Evolutionary conservation across 1,140 invertebrate genomes (phyloP), one percentile per base, ranked within the genome.

Genomic region (Microplitis mediator): DNA sequence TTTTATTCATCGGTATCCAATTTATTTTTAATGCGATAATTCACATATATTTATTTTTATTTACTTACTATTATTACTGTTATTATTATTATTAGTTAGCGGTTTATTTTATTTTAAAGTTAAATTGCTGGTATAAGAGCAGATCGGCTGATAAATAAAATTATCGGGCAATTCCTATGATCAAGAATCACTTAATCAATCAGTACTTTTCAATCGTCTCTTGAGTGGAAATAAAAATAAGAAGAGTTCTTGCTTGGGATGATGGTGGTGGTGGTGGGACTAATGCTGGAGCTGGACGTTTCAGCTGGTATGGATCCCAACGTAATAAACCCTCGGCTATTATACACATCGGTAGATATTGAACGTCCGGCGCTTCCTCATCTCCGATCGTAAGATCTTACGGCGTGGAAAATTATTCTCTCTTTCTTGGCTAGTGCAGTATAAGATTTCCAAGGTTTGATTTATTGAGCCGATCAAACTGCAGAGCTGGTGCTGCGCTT

Each of bases 391-490:
- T 16, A 34, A 54, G 23, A 23, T 23, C 58, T 54, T 50, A 56
- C 32, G 50, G 9, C 34, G 13, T 35, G 56, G 35, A 61, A 69
- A 73, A 76, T 74, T 73, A 77, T 75, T 32, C 64, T 61, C 36
- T 60, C 60, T 73, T 75, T 11, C 39, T 9, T 6, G 39, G 11
- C 39, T 45, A 45, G 39, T 45, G 11, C 39, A 45, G 39, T 11
- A 45, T 11, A 6, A 11, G 39, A 11, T 78, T 80, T 75, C 76
- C 67, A 76, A 74, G 76, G 58, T 62, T 61, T 79, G 75, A 80
- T 80, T 80, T 80, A 81, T 81, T 69, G 75, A 72, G 54, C 31
- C 56, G 67, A 75, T 74, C 63, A 36, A 74, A 74, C 31, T 39
- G 23, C 2, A 56, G 61, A 56, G 34, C 31, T n/a, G 2, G 39